Conservation (phyloP, 1,140 invertebrate species). For the Anastrepha ludens region DNA sequence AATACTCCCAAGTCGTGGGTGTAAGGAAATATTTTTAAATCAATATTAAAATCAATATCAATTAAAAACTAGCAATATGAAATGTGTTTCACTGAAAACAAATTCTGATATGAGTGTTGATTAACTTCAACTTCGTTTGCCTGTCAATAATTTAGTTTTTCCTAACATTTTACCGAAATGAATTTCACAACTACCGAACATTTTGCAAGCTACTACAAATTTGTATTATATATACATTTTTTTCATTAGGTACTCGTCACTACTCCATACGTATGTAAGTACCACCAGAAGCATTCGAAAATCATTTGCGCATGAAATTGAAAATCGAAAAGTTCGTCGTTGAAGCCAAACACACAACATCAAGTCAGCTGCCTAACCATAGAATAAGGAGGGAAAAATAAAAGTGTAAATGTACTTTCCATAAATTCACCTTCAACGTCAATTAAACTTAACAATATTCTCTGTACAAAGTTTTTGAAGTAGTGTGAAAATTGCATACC, state of each 20-base stretch:
- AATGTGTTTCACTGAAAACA: too few relatives aligned
- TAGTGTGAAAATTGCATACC: neutral
- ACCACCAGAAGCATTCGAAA: constrained; percentile 23
- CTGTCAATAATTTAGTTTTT: too few relatives aligned
- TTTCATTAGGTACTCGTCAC: neutral
- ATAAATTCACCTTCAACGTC: neutral
- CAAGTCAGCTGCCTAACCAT: neutral
- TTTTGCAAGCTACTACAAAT: neutral
- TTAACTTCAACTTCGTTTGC: too few relatives aligned
- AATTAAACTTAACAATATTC: constrained; percentile 5
- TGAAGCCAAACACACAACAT: neutral
- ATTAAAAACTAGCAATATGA: too few relatives aligned
- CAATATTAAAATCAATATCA: too few relatives aligned
- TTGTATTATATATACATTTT: neutral
- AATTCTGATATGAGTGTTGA: too few relatives aligned
- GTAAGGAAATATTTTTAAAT: too few relatives aligned
- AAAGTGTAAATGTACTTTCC: neutral
- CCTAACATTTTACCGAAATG: too few relatives aligned
- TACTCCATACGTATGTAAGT: neutral
- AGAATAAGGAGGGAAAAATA: neutral
- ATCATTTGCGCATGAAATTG: constrained; percentile 34
- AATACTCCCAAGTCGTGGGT: too few relatives aligned
- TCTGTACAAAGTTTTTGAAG: neutral
- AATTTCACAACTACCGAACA: too few relatives aligned
- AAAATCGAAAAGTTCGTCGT: constrained; percentile 32